These are phyloP conservation scores for Hapalemur alaotrensis DNA, from an alignment of 2,797 vertebrate genomes.

Conservation along the genomic window DNA sequence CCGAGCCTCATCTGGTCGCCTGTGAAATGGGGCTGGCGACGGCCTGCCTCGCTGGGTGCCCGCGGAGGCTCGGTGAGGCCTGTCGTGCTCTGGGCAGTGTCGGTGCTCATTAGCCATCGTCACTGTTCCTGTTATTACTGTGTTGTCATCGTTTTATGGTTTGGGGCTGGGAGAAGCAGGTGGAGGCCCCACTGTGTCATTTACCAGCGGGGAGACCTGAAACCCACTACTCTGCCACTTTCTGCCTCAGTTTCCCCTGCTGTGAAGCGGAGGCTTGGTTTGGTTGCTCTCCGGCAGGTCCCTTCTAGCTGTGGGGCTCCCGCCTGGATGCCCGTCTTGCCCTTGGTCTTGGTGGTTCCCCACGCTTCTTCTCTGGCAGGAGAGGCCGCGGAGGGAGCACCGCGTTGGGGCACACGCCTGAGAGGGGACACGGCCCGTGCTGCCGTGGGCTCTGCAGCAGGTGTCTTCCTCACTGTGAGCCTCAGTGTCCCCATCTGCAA, in stretches of 20 bases:
- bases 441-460: neutral
- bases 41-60: neutral
- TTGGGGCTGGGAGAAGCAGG: neutral
- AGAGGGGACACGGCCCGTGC: neutral
- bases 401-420: neutral
- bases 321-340: rapidly evolving
- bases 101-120: rapidly evolving
- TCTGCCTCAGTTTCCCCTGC: neutral
- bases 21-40: neutral
- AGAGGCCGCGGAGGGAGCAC: rapidly evolving
- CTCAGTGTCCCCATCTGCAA: neutral
- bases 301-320: neutral
- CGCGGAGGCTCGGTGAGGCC: neutral
- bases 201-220: neutral
- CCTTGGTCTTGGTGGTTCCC: neutral
- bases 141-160: neutral
- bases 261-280: neutral
- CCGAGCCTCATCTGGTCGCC: neutral
- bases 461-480: neutral
- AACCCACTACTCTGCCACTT: neutral
- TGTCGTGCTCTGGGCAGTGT: rapidly evolving
- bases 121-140: neutral
- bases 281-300: neutral
- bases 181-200: too few relatives aligned
- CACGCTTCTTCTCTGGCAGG: neutral